Conservation (phyloP, 2,113 vertebrate species). For the Heloderma charlesbogerti region DNA sequence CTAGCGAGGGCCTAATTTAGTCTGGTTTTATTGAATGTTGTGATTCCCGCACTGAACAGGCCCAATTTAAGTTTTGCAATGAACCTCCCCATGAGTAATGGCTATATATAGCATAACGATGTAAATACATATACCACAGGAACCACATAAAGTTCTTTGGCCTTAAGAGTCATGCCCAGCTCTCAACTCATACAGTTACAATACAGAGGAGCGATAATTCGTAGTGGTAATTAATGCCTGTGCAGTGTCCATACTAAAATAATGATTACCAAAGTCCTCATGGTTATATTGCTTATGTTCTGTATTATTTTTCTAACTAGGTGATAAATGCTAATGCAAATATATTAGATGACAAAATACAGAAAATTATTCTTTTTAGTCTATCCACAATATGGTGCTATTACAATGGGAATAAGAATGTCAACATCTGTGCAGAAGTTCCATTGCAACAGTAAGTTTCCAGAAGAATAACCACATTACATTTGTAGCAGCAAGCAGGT, state of each 20-base stretch:
- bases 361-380: constrained; percentile 3
- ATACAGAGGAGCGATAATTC: neutral
- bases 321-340: constrained; percentile 1
- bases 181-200: neutral
- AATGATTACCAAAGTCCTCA: neutral
- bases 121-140: neutral
- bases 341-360: neutral
- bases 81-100: neutral
- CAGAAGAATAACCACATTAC: neutral
- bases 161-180: neutral
- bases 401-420: neutral
- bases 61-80: constrained; percentile 8
- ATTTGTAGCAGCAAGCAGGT: neutral
- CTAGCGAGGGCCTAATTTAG: neutral
- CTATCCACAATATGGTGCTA: neutral
- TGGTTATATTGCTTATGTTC: accelerated
- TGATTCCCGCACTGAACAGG: neutral
- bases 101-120: neutral
- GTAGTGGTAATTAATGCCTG: neutral
- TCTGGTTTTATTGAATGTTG: neutral
- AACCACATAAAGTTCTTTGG: neutral
- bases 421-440: neutral
- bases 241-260: neutral
- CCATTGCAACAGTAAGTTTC: neutral
- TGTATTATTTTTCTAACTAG: neutral